A percentile compares a stretch with the other conserved stretches of the same genome.
Conservation (phyloP, 2,113 vertebrate genomes). For the Empidonax alnorum region DNA sequence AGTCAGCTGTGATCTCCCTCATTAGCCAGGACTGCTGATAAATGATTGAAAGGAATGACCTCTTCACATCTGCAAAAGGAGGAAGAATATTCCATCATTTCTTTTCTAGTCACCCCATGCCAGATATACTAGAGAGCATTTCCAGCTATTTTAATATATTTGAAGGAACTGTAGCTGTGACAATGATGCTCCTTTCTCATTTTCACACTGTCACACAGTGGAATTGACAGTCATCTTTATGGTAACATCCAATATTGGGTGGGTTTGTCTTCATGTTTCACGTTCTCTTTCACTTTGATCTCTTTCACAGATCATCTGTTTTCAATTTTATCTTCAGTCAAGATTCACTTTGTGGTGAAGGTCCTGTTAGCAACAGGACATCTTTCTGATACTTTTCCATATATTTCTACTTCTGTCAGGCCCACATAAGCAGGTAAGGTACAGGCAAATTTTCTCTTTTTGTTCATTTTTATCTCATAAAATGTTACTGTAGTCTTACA, state of each 20-base stretch:
- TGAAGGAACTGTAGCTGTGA: neutral
- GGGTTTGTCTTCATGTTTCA: neutral
- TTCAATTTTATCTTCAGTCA: neutral
- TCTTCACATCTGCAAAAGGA: neutral
- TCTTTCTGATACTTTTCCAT: neutral
- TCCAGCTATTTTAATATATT: neutral
- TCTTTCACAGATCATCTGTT: neutral
- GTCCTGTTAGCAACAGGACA: neutral
- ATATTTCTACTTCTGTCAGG: neutral
- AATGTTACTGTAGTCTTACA: neutral
- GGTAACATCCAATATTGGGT: neutral
- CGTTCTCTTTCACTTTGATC: neutral
- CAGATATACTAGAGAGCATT: neutral
- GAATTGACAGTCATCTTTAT: neutral
- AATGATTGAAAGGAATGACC: neutral
- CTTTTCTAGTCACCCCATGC: neutral
- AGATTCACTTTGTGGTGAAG: neutral
- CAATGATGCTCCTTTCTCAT: neutral
- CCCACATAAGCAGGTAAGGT: neutral
- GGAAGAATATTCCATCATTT: neutral
- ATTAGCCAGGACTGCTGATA: neutral
- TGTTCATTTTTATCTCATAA: neutral
- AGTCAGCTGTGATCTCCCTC: accelerated
- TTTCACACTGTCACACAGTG: neutral
- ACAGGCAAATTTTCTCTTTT: neutral